Conservation (phyloP, 2,888 invertebrate genomes). For the Epistrophe grossulariae region DNA sequence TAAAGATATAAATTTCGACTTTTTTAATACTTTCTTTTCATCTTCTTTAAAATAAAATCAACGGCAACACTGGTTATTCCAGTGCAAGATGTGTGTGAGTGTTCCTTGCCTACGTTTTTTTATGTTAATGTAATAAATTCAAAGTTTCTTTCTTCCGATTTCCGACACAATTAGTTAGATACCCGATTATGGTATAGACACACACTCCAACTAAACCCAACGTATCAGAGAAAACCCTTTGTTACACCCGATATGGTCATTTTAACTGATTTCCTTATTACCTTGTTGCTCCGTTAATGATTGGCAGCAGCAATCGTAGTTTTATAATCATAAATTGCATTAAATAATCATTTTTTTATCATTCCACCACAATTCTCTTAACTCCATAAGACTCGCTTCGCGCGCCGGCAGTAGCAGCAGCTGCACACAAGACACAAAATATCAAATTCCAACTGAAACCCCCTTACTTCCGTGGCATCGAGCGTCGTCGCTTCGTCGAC, state of each 20-base stretch:
- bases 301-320: conserved; percentile 27
- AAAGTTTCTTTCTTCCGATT: neutral
- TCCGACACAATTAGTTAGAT: conserved; percentile 2
- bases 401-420: no score
- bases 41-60: neutral
- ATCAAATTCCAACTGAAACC: conserved; percentile 26
- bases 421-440: conserved; percentile 15
- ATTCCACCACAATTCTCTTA: neutral
- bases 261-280: conserved; percentile 40
- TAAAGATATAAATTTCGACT: no score
- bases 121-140: conserved; percentile 5
- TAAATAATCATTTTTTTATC: conserved; percentile 36
- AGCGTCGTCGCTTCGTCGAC: neutral
- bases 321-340: conserved; percentile 27
- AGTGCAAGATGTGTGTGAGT: neutral
- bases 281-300: conserved; percentile 44
- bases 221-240: conserved; percentile 1
- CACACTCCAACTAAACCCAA: neutral
- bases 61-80: neutral
- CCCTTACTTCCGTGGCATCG: neutral
- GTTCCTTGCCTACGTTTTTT: neutral
- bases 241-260: conserved; percentile 5
- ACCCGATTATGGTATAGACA: neutral
- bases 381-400: neutral
- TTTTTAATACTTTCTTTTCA: neutral